Conservation (phyloP, 2,888 invertebrate genomes). For the Abrostola tripartita region DNA sequence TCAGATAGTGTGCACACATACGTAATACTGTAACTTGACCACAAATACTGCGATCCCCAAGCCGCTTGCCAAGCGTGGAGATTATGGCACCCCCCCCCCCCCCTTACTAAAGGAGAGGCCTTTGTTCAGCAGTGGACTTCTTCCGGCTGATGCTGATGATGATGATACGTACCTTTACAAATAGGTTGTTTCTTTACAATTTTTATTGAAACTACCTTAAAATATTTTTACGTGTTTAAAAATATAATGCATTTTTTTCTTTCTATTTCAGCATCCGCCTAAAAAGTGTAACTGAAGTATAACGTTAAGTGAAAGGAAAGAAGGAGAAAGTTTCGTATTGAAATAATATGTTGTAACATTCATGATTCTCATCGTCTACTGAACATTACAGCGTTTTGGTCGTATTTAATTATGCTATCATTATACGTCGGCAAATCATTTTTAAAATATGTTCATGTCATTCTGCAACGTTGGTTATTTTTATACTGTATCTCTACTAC, state of each 20-base stretch:
- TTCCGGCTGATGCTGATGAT: too few species aligned
- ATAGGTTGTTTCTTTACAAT: too few species aligned
- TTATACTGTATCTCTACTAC: conserved; percentile 56
- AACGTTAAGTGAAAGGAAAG: conserved; percentile 6
- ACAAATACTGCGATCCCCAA: too few species aligned
- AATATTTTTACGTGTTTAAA: too few species aligned
- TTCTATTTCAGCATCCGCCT: conserved; percentile 72
- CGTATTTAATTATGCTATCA: neutral
- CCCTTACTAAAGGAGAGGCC: too few species aligned
- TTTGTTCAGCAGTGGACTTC: too few species aligned
- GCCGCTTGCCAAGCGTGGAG: too few species aligned
- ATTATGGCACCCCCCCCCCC: too few species aligned
- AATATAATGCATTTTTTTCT: neutral
- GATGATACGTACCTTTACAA: too few species aligned
- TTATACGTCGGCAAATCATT: neutral
- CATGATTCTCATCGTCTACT: neutral
- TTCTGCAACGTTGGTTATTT: conserved; percentile 53
- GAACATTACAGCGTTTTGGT: neutral
- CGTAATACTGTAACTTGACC: too few species aligned
- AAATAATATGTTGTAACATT: conserved; percentile 6
- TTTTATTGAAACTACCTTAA: too few species aligned
- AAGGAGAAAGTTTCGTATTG: neutral
- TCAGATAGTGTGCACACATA: too few species aligned
- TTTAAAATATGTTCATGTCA: conserved; percentile 1
- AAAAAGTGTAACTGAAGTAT: conserved; percentile 35